A percentile compares a stretch with the other conserved stretches of the same genome.
Evolutionary conservation across 1,140 invertebrate species (phyloP).

Genomic region (Elysia chlorotica): DNA sequence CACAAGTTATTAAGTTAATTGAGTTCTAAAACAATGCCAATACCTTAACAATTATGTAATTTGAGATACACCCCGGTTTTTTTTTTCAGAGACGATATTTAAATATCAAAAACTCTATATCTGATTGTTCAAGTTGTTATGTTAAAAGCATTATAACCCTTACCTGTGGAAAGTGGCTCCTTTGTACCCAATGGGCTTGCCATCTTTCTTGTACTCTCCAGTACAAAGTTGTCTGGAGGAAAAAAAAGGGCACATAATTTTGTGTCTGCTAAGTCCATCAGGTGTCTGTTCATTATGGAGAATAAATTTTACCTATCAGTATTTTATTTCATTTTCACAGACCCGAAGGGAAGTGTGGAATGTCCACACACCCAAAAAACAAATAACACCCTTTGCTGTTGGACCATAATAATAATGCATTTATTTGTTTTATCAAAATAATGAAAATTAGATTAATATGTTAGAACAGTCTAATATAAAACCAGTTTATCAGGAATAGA

Average conservation of each 20-base stretch:
- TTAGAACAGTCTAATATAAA: background rate
- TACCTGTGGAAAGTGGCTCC: conserved; percentile 88
- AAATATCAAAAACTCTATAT: too few relatives aligned
- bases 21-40: too few relatives aligned
- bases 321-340: too few relatives aligned
- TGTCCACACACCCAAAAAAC: background rate
- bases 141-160: too few relatives aligned
- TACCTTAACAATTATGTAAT: too few relatives aligned
- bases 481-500: background rate
- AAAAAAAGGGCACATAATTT: conserved; percentile 15
- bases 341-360: too few relatives aligned
- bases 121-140: too few relatives aligned
- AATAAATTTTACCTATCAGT: background rate
- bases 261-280: background rate
- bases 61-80: too few relatives aligned
- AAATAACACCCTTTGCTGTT: background rate
- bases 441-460: background rate
- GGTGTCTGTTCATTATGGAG: background rate
- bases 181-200: conserved; percentile 96
- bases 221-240: conserved; percentile 89
- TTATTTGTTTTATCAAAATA: background rate
- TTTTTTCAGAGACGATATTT: too few relatives aligned
- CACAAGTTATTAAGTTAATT: too few relatives aligned
- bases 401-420: background rate
- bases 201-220: conserved; percentile 85